phyloP scores from a whole-genome alignment of 2,888 invertebrate genomes.

The Dicyrtomina minuta region DNA sequence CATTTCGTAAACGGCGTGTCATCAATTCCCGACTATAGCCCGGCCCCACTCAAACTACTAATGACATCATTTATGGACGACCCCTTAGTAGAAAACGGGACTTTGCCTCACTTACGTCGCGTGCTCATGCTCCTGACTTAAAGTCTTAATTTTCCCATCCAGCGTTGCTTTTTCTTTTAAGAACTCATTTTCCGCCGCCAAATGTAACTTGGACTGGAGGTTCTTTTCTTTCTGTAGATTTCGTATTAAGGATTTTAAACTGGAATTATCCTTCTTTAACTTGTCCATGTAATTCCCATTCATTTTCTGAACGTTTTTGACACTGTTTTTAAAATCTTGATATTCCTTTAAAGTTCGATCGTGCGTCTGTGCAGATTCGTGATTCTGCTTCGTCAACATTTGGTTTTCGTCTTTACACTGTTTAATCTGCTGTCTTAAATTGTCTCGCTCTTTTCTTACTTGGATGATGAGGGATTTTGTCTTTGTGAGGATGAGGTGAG shows the following conservation, averaged over 20 bases:
- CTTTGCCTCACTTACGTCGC: constrained; percentile 20
- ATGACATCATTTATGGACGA: no score
- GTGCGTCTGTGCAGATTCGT: neutral
- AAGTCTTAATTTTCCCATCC: constrained; percentile 3
- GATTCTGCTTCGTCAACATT: neutral
- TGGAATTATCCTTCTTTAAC: constrained; percentile 6
- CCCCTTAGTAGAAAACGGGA: neutral
- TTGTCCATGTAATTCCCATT: neutral
- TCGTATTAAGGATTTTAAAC: constrained; percentile 7
- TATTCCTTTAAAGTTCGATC: neutral
- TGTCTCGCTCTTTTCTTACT: neutral
- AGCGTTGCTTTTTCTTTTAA: constrained; percentile 18
- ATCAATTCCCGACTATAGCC: no score
- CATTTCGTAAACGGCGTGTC: no score
- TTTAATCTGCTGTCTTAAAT: neutral
- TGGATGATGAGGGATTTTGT: constrained; percentile 8
- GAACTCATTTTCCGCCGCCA: constrained; percentile 2
- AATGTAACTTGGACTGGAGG: neutral
- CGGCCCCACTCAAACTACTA: no score
- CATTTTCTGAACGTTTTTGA: neutral
- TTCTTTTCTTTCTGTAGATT: constrained; percentile 10
- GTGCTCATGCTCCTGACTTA: constrained; percentile 23
- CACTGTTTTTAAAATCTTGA: constrained; percentile 3
- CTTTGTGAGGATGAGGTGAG: neutral
- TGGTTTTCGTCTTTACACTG: constrained; percentile 18